Conservation (phyloP, 23 tunicate species). For the Halocynthia aurantium region DNA sequence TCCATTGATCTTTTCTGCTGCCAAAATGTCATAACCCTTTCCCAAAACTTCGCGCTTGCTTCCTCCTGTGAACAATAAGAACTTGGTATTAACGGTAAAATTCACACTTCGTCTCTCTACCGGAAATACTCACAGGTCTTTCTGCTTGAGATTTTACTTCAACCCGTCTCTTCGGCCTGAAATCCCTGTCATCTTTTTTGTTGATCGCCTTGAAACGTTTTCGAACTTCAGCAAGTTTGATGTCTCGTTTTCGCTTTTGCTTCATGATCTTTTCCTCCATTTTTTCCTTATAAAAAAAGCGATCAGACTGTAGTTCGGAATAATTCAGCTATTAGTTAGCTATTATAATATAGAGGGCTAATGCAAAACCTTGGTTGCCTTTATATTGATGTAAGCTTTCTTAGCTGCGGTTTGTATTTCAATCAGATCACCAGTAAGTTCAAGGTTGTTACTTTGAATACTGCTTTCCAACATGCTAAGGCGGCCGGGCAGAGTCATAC, state of each 20-base stretch:
- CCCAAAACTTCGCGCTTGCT: slow-evolving; percentile 29
- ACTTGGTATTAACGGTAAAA: neutral
- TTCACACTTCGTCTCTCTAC: neutral
- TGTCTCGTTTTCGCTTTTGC: slow-evolving; percentile 40
- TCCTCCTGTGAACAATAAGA: neutral
- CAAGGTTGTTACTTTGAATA: slow-evolving; percentile 25
- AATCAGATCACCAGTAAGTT: slow-evolving; percentile 33
- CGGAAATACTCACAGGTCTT: slow-evolving; percentile 5
- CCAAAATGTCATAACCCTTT: slow-evolving; percentile 29
- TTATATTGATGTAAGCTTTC: slow-evolving; percentile 42
- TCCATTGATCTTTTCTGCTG: slow-evolving; percentile 34
- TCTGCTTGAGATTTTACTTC: slow-evolving; percentile 6
- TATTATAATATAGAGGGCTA: neutral
- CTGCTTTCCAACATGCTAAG: slow-evolving; percentile 32
- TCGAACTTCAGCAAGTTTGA: slow-evolving; percentile 36
- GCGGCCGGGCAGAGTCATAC: slow-evolving; percentile 33
- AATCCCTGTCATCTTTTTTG: slow-evolving; percentile 39
- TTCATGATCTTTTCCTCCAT: slow-evolving; percentile 41
- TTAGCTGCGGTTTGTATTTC: slow-evolving; percentile 44
- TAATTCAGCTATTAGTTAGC: neutral
- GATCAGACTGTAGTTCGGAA: neutral
- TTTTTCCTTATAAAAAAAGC: slow-evolving; percentile 29
- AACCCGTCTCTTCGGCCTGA: slow-evolving; percentile 21
- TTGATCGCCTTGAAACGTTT: slow-evolving; percentile 48
- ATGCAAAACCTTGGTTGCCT: slow-evolving; percentile 30